Evolutionary conservation across 2,797 vertebrate species (phyloP), one percentile per base, ranked within the genome.

Genomic region (Sternarchorhynchus goeldii): DNA sequence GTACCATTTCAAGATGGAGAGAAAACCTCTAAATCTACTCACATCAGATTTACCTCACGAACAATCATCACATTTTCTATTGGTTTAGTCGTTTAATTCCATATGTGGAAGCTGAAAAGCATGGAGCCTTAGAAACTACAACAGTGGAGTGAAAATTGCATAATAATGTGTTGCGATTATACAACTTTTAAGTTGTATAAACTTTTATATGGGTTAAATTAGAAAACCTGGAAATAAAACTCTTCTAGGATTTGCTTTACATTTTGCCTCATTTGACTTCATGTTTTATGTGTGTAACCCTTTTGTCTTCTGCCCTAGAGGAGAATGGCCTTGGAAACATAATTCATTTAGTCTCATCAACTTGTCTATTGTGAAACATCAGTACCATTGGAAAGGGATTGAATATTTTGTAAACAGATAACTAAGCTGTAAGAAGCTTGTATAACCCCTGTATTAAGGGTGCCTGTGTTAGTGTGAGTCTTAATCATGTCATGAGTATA

Each of bases 1-100:
- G 62, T 29, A 21, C 29, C 63, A 83, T 67, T 82, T 82, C 85
- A 70, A 76, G 58, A 57, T 79, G 25, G 18, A 55, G 39, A 10
- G 32, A 17, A 31, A 59, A 76, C 21, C 70, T 68, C 3, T 3
- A 77, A 63, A 79, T 78, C 72, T 41, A 63, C 62, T 55, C 58
- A 41, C 72, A 55, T 64, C 76, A 76, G 75, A 50, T 50, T 60
- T 59, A 59, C 56, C 39, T 76, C 56, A 64, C 32, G 50, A 21
- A 64, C 20, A 25, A 62, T 25, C 67, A 70, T 50, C 29, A 55
- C 6, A 14, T n/a, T 18, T 39, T 63, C 20, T 36, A 25, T 56
- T 70, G 53, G 29, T 6, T 34, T 18, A 20, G 34, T 60, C 21
- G 14, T 60, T 21, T 20, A 62, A 32, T 53, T 68, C 66, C 66